Conservation (phyloP, 2,113 vertebrate species). For the Labeo catla region DNA sequence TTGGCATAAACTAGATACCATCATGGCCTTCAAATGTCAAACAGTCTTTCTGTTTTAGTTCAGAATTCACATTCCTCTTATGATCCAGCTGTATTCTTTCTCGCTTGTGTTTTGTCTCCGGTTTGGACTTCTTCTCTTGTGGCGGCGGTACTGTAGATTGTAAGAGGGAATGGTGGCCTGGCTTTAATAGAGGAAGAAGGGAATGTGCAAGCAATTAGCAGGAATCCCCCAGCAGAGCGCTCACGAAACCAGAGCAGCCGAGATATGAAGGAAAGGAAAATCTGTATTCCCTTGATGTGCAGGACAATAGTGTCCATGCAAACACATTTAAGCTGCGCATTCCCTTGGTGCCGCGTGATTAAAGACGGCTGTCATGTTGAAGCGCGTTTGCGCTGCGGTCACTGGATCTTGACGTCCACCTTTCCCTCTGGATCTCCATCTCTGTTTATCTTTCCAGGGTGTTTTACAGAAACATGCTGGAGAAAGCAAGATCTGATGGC, state of each 20-base stretch:
- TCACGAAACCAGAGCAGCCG: conserved; percentile 55
- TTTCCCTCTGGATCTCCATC: not conserved
- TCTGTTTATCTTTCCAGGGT: conserved; percentile 3
- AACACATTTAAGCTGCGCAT: conserved; percentile 15
- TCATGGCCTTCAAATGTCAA: conserved; percentile 30
- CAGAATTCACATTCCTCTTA: not conserved
- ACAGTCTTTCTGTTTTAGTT: conserved; percentile 4
- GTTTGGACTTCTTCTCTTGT: conserved; percentile 36
- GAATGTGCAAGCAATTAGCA: conserved; percentile 64
- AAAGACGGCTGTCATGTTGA: conserved; percentile 56
- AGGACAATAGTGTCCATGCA: conserved; percentile 47
- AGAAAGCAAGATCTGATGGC: conserved; percentile 9
- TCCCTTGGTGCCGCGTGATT: conserved; percentile 48
- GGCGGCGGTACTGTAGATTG: conserved; percentile 43
- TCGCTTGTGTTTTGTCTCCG: conserved; percentile 6
- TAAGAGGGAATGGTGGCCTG: conserved; percentile 58
- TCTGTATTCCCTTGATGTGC: conserved; percentile 51
- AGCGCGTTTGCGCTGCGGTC: conserved; percentile 43
- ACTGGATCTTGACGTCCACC: conserved; percentile 26
- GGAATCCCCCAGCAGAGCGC: conserved; percentile 62
- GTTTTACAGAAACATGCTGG: conserved; percentile 4
- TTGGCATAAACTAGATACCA: conserved; percentile 13
- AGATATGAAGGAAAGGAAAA: conserved; percentile 48
- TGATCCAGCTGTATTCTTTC: not conserved
- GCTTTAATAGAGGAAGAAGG: conserved; percentile 62